Evolutionary conservation across 1,140 invertebrate species (phyloP).

Genomic region (Temnothorax curvispinosus): DNA sequence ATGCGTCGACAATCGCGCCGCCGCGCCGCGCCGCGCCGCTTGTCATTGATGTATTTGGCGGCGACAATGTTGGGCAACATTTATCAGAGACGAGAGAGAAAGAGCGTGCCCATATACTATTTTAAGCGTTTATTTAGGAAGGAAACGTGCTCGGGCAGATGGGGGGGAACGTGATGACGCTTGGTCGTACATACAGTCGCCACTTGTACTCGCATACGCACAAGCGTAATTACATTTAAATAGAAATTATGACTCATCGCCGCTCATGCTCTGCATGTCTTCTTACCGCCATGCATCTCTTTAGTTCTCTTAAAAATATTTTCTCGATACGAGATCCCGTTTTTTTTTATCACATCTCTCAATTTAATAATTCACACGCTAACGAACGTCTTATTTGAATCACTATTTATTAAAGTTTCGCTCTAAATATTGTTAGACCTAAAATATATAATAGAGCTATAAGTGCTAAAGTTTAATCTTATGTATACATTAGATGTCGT

Average conservation of each 20-base stretch:
- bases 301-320: background rate
- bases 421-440: background rate
- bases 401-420: background rate
- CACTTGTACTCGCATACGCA: constrained; percentile 1
- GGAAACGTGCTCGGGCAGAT: background rate
- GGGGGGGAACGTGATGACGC: background rate
- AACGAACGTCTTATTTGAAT: no score
- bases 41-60: constrained; percentile 40
- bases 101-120: background rate
- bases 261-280: background rate
- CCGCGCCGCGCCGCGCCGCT: background rate
- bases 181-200: background rate
- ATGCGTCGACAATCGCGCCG: constrained; percentile 8
- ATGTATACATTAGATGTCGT: background rate
- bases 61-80: constrained; percentile 26
- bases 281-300: background rate
- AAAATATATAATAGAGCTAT: background rate
- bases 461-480: background rate
- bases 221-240: constrained; percentile 43
- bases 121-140: constrained; percentile 45
- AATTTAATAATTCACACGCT: no score
- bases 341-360: no score
- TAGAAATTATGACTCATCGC: constrained; percentile 41
- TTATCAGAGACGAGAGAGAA: constrained; percentile 24
- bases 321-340: background rate